These are phyloP conservation scores for Diadegma fenestrale DNA, from an alignment of 2,888 invertebrate genomes.

Conservation along the genomic window DNA sequence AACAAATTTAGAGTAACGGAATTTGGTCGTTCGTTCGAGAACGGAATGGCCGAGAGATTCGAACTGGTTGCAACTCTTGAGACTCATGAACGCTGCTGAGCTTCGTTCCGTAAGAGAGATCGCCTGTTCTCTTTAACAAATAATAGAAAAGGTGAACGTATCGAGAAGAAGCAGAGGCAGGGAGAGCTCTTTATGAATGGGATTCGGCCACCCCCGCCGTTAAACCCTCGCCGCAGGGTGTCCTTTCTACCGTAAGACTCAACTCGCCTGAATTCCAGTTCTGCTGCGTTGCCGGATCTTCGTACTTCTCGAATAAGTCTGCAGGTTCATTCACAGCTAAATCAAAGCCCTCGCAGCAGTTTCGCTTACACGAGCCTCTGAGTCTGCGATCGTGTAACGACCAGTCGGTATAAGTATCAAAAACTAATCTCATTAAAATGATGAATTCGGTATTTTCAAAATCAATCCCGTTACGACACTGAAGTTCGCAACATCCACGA, in stretches of 20 bases:
- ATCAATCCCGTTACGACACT: too few species aligned
- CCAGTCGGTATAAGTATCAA: too few species aligned
- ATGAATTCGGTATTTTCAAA: too few species aligned
- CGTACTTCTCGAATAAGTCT: constrained; percentile 42
- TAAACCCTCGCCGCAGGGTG: constrained; percentile 81
- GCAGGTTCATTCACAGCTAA: constrained; percentile 45
- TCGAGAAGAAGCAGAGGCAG: constrained; percentile 41
- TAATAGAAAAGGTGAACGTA: constrained; percentile 43
- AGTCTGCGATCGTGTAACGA: background rate
- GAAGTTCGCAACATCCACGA: too few species aligned
- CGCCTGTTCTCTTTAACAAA: constrained; percentile 14
- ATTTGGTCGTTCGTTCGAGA: background rate
- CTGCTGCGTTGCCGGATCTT: constrained; percentile 76
- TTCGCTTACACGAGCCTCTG: background rate
- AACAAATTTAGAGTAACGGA: background rate
- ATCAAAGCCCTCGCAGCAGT: background rate
- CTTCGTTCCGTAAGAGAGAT: background rate
- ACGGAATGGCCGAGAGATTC: background rate
- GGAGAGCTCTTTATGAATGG: constrained; percentile 73
- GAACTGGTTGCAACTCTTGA: background rate
- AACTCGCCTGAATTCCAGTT: constrained; percentile 73
- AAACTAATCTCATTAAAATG: too few species aligned
- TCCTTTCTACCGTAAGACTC: constrained; percentile 74
- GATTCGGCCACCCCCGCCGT: constrained; percentile 78
- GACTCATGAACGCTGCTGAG: background rate